Base-by-base conservation (phyloP, 1,140 invertebrate genomes). In the Cyphomyrmex costatus region DNA sequence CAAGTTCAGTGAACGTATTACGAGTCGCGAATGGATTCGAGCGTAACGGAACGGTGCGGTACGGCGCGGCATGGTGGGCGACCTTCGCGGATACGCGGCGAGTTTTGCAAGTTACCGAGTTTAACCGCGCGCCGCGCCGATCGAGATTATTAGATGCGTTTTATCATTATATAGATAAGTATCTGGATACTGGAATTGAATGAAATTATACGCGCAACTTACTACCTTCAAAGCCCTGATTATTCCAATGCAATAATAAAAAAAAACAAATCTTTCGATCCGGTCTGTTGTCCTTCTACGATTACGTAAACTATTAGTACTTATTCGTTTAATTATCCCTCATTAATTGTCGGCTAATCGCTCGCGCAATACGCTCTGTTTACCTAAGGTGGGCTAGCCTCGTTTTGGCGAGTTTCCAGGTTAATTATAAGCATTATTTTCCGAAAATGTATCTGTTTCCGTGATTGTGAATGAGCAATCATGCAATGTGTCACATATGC, bases 401-500 rank as follows among this genome's bases (percentile, higher is more conserved):
- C 85, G n/a, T 73, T 70, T 84, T 42, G 51, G 60, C 66, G 58
- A 85, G 78, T 89, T 89, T 90, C 56, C 86, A 90, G 86, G 68
- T n/a, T 89, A 70, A 46, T n/a, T 21, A 4, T 19, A 74, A 76
- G 60, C 30, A 71, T 80, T 88, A 86, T 36, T 78, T 80, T 86
- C 68, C 56, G 51, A 86, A 88, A 86, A 86, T 84, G 7, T 73
- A 0, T 68, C 12, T 19, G 12, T 36, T 53, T 42, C 5, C n/a
- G 53, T 21, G 73, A 6, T 53, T 36, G n/a, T n/a, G 27, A 83
- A 63, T 42, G 30, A 46, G 24, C 36, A n/a, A n/a, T n/a, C 56
- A 65, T 33, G 74, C 61, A 21, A 83, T 46, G 36, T n/a, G 36
- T 77, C 46, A 42, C 6, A 49, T n/a, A n/a, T 53, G 24, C 63